A percentile compares a stretch with the other conserved stretches of the same genome.
Conservation (phyloP, 2,797 vertebrate genomes). For the Pipistrellus kuhlii region DNA sequence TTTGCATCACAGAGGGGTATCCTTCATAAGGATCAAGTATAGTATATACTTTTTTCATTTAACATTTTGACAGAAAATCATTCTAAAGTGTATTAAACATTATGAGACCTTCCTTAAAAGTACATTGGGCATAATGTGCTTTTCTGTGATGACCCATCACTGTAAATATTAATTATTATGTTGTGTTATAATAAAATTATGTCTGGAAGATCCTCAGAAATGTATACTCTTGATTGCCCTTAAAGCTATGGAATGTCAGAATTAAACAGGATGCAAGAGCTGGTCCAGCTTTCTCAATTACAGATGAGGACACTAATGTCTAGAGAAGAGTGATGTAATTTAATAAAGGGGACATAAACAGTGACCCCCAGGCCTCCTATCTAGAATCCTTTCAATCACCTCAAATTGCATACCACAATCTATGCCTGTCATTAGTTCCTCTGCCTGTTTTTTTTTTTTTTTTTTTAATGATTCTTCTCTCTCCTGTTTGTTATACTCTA, state of each 20-base stretch:
- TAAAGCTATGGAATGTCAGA: slow-evolving; percentile 25
- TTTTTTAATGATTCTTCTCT: background rate
- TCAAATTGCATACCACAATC: rapidly evolving
- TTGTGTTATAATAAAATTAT: slow-evolving; percentile 19
- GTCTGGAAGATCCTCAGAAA: slow-evolving; percentile 5
- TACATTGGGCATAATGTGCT: slow-evolving; percentile 61
- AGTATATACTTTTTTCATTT: slow-evolving; percentile 9
- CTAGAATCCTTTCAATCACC: background rate
- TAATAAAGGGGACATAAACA: background rate
- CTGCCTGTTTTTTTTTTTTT: background rate
- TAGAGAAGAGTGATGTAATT: background rate
- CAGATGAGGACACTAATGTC: background rate
- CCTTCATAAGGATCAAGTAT: slow-evolving; percentile 20
- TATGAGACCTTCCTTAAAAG: slow-evolving; percentile 75
- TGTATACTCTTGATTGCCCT: background rate
- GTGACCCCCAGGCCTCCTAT: background rate
- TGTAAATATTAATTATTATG: slow-evolving; percentile 74
- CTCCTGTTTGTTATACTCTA: background rate
- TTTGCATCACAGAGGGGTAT: slow-evolving; percentile 7
- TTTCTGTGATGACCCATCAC: slow-evolving; percentile 67
- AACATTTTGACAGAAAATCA: slow-evolving; percentile 71
- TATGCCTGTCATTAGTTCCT: too few species aligned
- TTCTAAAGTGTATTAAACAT: slow-evolving; percentile 70
- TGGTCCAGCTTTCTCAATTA: slow-evolving; percentile 15
- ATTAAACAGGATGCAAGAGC: background rate